phyloP scores from a whole-genome alignment of 1,140 invertebrate species.

The Drosophila trapezifrons region DNA sequence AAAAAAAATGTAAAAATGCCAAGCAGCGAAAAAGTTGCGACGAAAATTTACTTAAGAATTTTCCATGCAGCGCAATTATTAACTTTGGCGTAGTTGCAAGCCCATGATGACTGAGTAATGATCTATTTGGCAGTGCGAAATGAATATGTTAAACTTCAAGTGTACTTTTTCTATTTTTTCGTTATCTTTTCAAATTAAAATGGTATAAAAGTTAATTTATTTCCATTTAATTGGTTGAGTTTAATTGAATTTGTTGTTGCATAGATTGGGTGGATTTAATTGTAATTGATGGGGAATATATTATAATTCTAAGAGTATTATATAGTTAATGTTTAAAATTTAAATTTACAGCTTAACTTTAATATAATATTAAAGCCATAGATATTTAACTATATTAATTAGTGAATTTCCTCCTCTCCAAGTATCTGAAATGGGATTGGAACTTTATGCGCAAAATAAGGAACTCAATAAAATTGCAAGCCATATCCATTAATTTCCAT shows the following conservation, averaged over 20 bases:
- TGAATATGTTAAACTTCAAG: conserved; percentile 7
- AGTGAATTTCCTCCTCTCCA: too few species aligned
- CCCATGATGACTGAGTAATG: conserved; percentile 22
- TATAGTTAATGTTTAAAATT: background rate
- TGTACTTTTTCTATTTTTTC: background rate
- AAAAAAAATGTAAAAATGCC: conserved; percentile 2
- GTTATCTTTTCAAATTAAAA: background rate
- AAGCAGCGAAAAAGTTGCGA: conserved; percentile 48
- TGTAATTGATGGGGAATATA: accelerated
- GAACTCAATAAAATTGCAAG: background rate
- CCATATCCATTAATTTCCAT: background rate
- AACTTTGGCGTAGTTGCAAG: conserved; percentile 39
- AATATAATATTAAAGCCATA: background rate
- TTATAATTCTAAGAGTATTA: background rate
- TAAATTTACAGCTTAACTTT: background rate
- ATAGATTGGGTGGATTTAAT: background rate
- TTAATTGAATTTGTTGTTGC: too few species aligned
- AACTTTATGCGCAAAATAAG: too few species aligned
- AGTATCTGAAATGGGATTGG: too few species aligned
- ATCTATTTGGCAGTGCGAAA: conserved; percentile 15
- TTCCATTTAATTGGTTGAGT: background rate
- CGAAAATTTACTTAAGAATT: conserved; percentile 65
- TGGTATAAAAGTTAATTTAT: background rate
- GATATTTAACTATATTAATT: background rate
- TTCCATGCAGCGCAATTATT: conserved; percentile 48